Evolutionary conservation across 2,797 vertebrate genomes (phyloP).

Genomic region (Thunnus albacares): DNA sequence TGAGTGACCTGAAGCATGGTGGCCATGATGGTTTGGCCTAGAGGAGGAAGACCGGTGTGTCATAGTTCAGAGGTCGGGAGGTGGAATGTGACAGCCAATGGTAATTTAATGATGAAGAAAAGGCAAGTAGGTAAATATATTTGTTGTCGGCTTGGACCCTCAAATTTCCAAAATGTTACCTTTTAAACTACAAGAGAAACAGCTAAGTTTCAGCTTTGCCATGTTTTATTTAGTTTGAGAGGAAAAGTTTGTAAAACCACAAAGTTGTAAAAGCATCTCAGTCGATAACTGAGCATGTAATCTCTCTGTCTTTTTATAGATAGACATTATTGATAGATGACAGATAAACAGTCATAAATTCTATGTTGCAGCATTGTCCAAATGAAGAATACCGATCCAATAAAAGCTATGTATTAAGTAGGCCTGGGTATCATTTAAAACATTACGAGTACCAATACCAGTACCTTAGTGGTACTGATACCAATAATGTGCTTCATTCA

Average conservation of each 20-base stretch:
- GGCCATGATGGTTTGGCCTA: constrained; percentile 90
- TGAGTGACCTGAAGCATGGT: constrained; percentile 83
- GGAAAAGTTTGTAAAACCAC: background rate
- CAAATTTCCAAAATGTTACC: background rate
- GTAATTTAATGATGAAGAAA: constrained; percentile 68
- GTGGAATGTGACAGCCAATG: constrained; percentile 70
- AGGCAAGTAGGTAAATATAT: constrained; percentile 21
- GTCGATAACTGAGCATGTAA: no score
- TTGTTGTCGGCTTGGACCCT: background rate
- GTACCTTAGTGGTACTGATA: no score
- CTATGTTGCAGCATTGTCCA: background rate
- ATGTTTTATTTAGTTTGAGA: background rate
- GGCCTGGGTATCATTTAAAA: no score
- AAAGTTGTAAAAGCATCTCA: background rate
- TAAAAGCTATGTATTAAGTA: background rate
- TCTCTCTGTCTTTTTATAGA: background rate
- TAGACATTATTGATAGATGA: background rate
- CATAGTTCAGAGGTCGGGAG: constrained; percentile 78
- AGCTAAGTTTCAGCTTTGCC: background rate
- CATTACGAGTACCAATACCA: no score
- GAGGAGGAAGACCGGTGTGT: constrained; percentile 93
- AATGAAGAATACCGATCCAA: background rate
- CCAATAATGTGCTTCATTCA: no score
- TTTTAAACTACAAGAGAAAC: background rate
- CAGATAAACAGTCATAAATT: background rate